Base-by-base conservation (phyloP, 1,140 invertebrate genomes). In the Aphis gossypii region DNA sequence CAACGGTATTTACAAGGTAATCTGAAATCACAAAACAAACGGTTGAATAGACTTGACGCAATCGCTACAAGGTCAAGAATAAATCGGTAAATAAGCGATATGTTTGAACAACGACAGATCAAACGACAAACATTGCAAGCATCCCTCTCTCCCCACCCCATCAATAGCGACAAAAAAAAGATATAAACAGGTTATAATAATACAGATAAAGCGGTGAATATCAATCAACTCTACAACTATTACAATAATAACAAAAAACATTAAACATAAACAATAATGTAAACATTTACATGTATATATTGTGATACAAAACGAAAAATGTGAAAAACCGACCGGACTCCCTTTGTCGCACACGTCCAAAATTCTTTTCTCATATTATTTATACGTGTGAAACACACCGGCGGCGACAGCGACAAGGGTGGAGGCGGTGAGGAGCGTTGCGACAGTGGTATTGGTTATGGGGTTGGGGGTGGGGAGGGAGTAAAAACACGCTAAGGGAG, bases 1-100 rank as follows among this genome's bases (percentile, higher is more conserved):
- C 92, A 93, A 93, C 35, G 35, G 25, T 93, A 93, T 93, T 93
- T 93, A 93, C 92, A 93, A 1, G 92, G 92, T 51, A 54, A 84
- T 93, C 92, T 93, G 48, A 93, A 93, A 93, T 41, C 9, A 93
- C 4, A 92, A 92, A 92, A 44, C 25, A 41, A 68, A n/a, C 9
- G 41, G 35, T 54, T 86, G 38, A 56, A 35, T 48, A 56, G 18
- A 14, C 9, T 46, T 0, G 30, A 38, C 14, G 14, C 30, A n/a
- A n/a, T 88, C 6, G 6, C 23, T 30, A 30, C 84, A 46, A 25
- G 44, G 38, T 86, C 14, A 76, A 76, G 14, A 76, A 14, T 76
- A 76, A 35, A 76, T 18, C 5, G 0, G 30, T n/a, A 18, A n/a
- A 76, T 68, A 76, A n/a, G 60, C 60, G 11, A 7, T n/a, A n/a